These are phyloP conservation scores for Pogona vitticeps DNA, from an alignment of 2,113 vertebrate species.

Conservation along the genomic window DNA sequence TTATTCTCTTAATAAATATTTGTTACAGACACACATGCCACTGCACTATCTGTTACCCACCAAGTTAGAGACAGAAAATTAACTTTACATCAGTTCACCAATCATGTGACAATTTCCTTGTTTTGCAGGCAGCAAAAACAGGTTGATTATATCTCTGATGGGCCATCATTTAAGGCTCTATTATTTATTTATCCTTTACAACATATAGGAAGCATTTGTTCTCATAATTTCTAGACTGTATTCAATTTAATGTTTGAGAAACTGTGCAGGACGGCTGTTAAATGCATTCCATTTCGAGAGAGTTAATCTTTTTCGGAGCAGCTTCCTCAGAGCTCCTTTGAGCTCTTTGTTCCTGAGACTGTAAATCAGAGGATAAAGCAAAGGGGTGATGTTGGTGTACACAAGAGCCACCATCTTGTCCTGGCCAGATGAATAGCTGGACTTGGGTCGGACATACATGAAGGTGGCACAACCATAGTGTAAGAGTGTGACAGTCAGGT, in stretches of 20 bases:
- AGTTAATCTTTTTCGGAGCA: slow-evolving; percentile 28
- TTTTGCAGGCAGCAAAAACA: neutral
- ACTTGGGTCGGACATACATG: slow-evolving; percentile 64
- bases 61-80: no score
- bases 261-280: neutral
- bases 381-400: slow-evolving; percentile 64
- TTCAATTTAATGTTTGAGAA: neutral
- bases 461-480: slow-evolving; percentile 59
- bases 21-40: neutral
- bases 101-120: neutral
- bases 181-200: neutral
- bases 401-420: slow-evolving; percentile 58
- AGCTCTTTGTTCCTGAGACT: slow-evolving; percentile 65
- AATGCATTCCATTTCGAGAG: neutral
- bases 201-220: neutral
- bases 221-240: neutral
- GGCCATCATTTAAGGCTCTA: neutral
- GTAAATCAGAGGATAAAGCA: slow-evolving; percentile 69
- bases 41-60: no score
- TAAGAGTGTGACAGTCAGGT: slow-evolving; percentile 2
- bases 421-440: slow-evolving; percentile 41
- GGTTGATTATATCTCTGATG: no score
- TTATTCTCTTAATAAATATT: neutral
- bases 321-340: slow-evolving; percentile 37
- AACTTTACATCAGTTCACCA: no score